Percentiles rank a stretch among this genome's conserved stretches.
Conservation (phyloP, 2,797 vertebrate genomes). For the Tamandua tetradactyla region DNA sequence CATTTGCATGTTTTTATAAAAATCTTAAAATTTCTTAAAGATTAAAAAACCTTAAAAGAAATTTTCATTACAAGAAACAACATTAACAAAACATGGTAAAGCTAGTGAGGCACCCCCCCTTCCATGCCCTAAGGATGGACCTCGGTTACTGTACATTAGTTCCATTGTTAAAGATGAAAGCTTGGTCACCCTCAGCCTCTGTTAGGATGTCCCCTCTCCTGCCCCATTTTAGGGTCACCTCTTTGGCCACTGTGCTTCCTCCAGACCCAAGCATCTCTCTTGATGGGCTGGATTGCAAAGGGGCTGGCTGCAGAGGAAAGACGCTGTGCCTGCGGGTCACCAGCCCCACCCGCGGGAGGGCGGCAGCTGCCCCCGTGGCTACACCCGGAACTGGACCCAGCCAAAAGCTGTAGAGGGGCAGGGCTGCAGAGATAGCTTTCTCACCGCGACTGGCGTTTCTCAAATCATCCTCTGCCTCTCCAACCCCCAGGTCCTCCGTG, state of each 20-base stretch:
- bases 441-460: fast-evolving
- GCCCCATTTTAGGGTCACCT: neutral
- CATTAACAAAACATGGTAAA: neutral
- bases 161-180: neutral
- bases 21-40: no score
- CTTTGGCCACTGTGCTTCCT: neutral
- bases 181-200: neutral
- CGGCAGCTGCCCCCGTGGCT: fast-evolving
- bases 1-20: neutral
- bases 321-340: fast-evolving
- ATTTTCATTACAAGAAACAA: neutral
- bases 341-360: fast-evolving
- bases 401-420: neutral
- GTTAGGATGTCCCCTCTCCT: neutral
- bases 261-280: neutral
- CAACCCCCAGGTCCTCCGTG: neutral
- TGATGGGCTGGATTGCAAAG: neutral
- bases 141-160: neutral
- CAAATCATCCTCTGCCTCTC: neutral
- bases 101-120: neutral
- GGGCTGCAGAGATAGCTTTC: neutral
- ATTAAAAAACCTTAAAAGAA: neutral
- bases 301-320: neutral
- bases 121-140: neutral
- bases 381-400: fast-evolving